Base-by-base conservation (phyloP, 2,113 vertebrate species). In the Taurulus bubalis region DNA sequence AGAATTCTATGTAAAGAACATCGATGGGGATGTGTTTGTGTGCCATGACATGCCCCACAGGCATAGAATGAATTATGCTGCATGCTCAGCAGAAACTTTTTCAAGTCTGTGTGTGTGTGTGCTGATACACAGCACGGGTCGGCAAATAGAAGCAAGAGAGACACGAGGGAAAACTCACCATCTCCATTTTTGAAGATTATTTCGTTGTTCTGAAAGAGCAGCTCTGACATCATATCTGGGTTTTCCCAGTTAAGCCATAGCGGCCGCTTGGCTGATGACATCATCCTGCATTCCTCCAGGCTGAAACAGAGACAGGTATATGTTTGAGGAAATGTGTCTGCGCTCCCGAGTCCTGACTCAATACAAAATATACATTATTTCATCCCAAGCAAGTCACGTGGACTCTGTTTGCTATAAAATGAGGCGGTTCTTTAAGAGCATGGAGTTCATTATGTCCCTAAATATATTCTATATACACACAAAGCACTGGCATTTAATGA, bases 101-200 rank as follows among this genome's bases (percentile, higher is more conserved):
- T 60, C 32, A 42, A 63, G 60, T 30, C 32, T 67, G 51, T 51
- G 59, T 56, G 20, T 22, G 34, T 45, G 38, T 45, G 24, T 18
- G 24, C 42, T 30, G 28, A 59, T 18, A 58, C 16, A 24, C 32
- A 40, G 38, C 8, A 36, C 6, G 12, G 12, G 51, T 18, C 49
- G 18, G 38, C 2, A 22, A 34, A 56, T 1, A 62, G 26, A 74
- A 28, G 55, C 0, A 51, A 22, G 34, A 14, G 38, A 2, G 2
- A 32, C 4, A 24, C n/a, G 24, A 51, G 75, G 14, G 36, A 36
- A 10, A 64, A 69, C 96, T 96, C 94, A 99, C 98, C 98, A 15
- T 99, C 98, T 83, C 98, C 98, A 83, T 99, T 99, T 95, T 99
- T 99, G 92, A 99, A 99, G 88, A 99, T 99, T 89, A 99, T 99